Conservation (phyloP, 2,113 vertebrate genomes). For the Charina bottae region DNA sequence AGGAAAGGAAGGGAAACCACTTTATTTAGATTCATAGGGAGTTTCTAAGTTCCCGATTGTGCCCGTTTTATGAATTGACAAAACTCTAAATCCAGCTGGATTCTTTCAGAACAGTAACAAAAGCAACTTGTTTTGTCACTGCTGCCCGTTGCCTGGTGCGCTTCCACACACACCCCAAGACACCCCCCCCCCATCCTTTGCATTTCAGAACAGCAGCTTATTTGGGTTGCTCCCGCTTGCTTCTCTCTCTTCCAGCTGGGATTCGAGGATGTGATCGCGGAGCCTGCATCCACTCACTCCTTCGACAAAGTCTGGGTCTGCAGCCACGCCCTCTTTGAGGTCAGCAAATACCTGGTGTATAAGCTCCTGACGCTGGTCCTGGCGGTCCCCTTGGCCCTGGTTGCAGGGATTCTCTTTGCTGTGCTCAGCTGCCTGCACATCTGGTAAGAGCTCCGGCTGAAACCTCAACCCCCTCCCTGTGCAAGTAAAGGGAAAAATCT, state of each 20-base stretch:
- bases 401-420: slow-evolving; percentile 84
- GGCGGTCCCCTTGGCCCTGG: slow-evolving; percentile 88
- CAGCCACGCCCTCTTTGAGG: slow-evolving; percentile 90
- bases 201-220: background rate
- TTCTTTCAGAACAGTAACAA: background rate
- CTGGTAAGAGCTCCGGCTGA: slow-evolving; percentile 77
- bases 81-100: background rate
- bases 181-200: background rate
- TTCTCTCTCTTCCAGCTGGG: slow-evolving; percentile 77
- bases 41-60: background rate
- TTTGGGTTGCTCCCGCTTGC: background rate
- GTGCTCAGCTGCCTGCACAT: slow-evolving; percentile 91
- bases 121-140: background rate
- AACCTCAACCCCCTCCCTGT: background rate
- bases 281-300: slow-evolving; percentile 85
- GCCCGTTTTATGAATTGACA: background rate
- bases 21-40: background rate
- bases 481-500: background rate
- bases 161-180: accelerated
- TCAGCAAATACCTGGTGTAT: slow-evolving; percentile 88
- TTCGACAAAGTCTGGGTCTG: slow-evolving; percentile 93
- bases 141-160: background rate
- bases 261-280: slow-evolving; percentile 92
- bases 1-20: background rate
- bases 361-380: slow-evolving; percentile 86